Evolutionary conservation across 2,113 vertebrate species (phyloP).

Genomic region (Penelope pileata): DNA sequence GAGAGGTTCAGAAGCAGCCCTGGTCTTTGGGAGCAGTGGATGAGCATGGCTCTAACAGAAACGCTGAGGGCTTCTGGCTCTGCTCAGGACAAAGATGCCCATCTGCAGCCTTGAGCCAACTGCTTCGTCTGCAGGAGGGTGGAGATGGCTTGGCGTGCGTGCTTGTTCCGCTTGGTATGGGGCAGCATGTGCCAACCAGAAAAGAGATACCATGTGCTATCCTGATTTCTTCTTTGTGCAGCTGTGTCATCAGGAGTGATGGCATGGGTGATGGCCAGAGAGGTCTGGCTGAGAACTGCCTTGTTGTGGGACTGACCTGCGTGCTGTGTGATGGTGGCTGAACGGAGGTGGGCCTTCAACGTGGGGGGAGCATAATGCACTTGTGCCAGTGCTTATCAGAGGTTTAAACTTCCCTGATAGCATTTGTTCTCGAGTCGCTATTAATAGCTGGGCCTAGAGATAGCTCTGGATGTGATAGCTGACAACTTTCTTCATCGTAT

Average conservation of each 20-base stretch:
- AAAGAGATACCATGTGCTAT: neutral
- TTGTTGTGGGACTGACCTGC: neutral
- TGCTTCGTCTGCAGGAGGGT: neutral
- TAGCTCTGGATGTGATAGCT: slow-evolving; percentile 56
- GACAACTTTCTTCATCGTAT: slow-evolving; percentile 61
- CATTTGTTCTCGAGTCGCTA: slow-evolving; percentile 47
- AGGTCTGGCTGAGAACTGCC: neutral
- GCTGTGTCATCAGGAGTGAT: neutral
- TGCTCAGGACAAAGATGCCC: neutral
- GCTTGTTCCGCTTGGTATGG: neutral
- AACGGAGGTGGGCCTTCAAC: neutral
- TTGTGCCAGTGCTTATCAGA: neutral
- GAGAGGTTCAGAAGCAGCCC: neutral
- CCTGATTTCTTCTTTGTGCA: neutral
- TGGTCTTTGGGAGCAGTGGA: neutral
- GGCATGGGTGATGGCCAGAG: neutral
- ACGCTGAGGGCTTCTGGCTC: neutral
- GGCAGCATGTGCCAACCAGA: neutral
- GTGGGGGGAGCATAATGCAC: rapidly evolving
- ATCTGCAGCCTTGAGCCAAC: neutral
- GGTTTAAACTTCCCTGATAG: slow-evolving; percentile 25
- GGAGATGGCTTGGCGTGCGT: neutral
- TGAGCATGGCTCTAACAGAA: neutral
- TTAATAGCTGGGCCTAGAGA: slow-evolving; percentile 38
- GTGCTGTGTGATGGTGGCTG: neutral